A percentile compares a stretch with the other conserved stretches of the same genome.
These are phyloP conservation scores for Lerema accius DNA, from an alignment of 1,140 invertebrate species.

Conservation along the genomic window DNA sequence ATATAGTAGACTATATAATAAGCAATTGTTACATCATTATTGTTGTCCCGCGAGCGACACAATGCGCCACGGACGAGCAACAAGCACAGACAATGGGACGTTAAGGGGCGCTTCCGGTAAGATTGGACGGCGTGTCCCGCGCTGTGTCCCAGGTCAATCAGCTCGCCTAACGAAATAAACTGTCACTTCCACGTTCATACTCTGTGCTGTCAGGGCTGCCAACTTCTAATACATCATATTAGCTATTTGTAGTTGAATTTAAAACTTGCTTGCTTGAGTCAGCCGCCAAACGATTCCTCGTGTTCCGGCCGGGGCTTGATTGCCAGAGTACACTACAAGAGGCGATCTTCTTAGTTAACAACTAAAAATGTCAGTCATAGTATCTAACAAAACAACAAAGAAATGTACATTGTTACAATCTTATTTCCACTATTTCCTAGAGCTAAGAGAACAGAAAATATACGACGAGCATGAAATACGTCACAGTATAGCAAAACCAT, in stretches of 20 bases:
- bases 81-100: slow-evolving; percentile 24
- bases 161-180: slow-evolving; percentile 28
- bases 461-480: slow-evolving; percentile 8
- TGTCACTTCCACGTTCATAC: slow-evolving; percentile 23
- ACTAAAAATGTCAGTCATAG: too few relatives aligned
- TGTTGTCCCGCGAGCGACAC: too few relatives aligned
- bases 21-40: too few relatives aligned
- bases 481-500: too few relatives aligned
- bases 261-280: too few relatives aligned
- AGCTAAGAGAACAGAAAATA: slow-evolving; percentile 6
- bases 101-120: slow-evolving; percentile 27
- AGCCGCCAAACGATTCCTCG: too few relatives aligned
- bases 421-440: slow-evolving; percentile 2
- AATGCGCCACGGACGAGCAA: slow-evolving; percentile 9
- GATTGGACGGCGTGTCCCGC: slow-evolving; percentile 24
- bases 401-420: slow-evolving; percentile 5
- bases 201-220: slow-evolving; percentile 1
- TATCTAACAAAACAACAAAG: not conserved
- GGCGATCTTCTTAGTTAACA: too few relatives aligned
- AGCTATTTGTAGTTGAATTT: too few relatives aligned
- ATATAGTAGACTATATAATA: too few relatives aligned
- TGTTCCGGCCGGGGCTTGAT: too few relatives aligned
- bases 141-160: slow-evolving; percentile 33
- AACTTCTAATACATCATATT: too few relatives aligned
- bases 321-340: too few relatives aligned